A percentile compares a stretch with the other conserved stretches of the same genome.
phyloP scores from a whole-genome alignment of 1,140 invertebrate genomes.

The Macrocentrus cingulum region DNA sequence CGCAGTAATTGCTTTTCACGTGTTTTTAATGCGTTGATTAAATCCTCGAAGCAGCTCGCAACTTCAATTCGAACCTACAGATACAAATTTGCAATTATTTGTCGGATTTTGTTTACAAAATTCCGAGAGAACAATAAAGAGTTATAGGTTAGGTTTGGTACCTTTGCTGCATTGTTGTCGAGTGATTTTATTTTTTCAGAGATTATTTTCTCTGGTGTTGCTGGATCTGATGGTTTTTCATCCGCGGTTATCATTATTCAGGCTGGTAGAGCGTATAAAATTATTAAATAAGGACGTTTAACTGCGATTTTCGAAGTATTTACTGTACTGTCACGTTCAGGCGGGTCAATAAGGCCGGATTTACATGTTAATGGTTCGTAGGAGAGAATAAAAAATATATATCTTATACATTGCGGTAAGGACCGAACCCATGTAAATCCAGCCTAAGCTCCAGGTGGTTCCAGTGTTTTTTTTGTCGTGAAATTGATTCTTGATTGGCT shows the following conservation, averaged over 20 bases:
- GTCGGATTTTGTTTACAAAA: neutral
- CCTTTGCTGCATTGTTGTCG: constrained; percentile 42
- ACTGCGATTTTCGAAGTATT: neutral
- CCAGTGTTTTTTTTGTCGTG: no score
- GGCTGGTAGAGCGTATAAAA: neutral
- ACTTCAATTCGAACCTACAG: constrained; percentile 57
- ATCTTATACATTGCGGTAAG: no score
- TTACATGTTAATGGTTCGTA: no score
- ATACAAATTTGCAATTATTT: constrained; percentile 13
- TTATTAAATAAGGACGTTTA: neutral
- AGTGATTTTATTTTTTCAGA: constrained; percentile 44
- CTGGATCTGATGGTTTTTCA: neutral
- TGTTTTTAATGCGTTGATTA: constrained; percentile 52
- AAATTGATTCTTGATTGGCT: no score
- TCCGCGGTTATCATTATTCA: constrained; percentile 1
- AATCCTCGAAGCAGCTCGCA: constrained; percentile 54
- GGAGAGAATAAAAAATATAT: no score
- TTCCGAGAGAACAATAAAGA: neutral
- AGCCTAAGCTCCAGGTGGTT: no score
- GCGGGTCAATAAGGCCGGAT: no score
- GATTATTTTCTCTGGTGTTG: constrained; percentile 40
- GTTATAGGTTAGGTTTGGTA: constrained; percentile 26
- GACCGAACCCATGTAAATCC: no score
- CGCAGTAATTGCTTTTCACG: constrained; percentile 60
- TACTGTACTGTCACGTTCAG: no score